Conservation (phyloP, 2,113 vertebrate genomes). For the Hyaena hyaena region DNA sequence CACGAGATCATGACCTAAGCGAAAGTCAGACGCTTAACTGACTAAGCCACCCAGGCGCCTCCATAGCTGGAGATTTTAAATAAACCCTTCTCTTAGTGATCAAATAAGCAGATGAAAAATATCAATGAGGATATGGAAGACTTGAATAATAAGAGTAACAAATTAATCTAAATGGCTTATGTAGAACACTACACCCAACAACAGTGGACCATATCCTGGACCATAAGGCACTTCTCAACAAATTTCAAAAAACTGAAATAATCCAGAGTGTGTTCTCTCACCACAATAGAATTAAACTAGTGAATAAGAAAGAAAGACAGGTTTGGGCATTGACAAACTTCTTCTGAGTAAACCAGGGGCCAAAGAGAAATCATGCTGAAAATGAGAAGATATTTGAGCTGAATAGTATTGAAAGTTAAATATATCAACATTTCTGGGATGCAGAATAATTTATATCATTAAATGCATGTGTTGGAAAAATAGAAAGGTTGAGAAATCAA, state of each 20-base stretch:
- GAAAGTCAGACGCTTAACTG: no score
- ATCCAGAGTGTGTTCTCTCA: neutral
- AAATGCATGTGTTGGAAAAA: neutral
- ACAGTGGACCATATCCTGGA: neutral
- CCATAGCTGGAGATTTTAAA: neutral
- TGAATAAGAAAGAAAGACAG: neutral
- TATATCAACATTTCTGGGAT: neutral
- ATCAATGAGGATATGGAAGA: neutral
- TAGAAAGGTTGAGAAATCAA: constrained; percentile 28
- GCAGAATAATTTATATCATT: neutral
- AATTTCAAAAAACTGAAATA: neutral
- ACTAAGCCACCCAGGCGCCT: no score
- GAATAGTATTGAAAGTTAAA: neutral
- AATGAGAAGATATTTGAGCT: neutral
- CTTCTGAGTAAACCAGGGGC: neutral
- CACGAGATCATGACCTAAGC: no score
- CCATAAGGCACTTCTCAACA: neutral
- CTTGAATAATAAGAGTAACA: neutral
- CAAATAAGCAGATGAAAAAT: neutral
- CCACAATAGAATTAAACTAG: neutral
- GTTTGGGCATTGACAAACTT: neutral
- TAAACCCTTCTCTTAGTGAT: neutral
- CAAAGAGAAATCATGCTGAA: neutral
- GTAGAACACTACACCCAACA: neutral
- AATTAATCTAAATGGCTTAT: neutral